phyloP scores from a whole-genome alignment of 2,888 invertebrate species.

The Cynaeus angustus region DNA sequence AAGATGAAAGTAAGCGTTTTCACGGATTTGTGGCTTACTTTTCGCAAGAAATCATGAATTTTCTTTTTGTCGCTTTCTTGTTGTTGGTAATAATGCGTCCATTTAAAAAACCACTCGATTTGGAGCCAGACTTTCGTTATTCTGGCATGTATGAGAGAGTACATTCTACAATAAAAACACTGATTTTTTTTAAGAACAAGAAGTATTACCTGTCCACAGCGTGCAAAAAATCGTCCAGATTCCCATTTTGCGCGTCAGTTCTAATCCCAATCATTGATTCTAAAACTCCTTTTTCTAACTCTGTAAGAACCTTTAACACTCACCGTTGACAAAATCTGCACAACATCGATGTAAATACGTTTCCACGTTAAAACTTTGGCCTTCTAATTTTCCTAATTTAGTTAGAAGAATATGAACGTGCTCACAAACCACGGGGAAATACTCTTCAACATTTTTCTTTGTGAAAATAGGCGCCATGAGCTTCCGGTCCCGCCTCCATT shows the following conservation, averaged over 20 bases:
- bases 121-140: conserved; percentile 61
- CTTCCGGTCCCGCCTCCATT: conserved; percentile 59
- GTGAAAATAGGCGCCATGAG: conserved; percentile 57
- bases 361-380: conserved; percentile 54
- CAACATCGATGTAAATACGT: conserved; percentile 53
- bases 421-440: conserved; percentile 53
- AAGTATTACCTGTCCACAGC: conserved; percentile 50
- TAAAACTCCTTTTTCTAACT: conserved; percentile 45
- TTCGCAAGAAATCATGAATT: conserved; percentile 55
- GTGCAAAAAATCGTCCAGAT: conserved; percentile 51
- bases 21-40: no score
- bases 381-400: conserved; percentile 37
- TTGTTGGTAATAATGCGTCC: conserved; percentile 52
- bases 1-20: no score
- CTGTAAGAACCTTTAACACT: conserved; percentile 3
- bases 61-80: conserved; percentile 50
- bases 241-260: conserved; percentile 54
- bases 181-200: background rate
- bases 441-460: conserved; percentile 53
- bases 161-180: conserved; percentile 51
- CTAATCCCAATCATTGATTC: conserved; percentile 56
- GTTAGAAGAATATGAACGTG: conserved; percentile 52
- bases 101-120: conserved; percentile 54
- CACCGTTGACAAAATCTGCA: conserved; percentile 58
- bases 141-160: conserved; percentile 57